These are phyloP conservation scores for Phymastichus coffea DNA, from an alignment of 1,140 invertebrate genomes.

Conservation along the genomic window DNA sequence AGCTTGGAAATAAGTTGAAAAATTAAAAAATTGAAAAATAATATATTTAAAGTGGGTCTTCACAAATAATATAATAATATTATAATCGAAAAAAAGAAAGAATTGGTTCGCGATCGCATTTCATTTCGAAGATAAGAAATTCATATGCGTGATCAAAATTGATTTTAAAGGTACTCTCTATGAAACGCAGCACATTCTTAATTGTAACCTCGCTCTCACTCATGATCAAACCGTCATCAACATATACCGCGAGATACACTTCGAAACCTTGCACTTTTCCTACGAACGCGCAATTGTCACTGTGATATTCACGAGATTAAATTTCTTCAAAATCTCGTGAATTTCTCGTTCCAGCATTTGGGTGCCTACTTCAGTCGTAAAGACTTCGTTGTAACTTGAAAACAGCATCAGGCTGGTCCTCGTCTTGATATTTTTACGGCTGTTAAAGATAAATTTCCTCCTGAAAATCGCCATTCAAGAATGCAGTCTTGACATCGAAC, in stretches of 20 bases:
- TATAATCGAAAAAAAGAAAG: no score
- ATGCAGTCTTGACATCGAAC: no score
- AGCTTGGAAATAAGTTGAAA: no score
- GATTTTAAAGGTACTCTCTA: constrained; percentile 2
- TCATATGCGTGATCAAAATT: no score
- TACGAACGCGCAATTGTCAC: constrained; percentile 1
- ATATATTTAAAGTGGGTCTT: no score
- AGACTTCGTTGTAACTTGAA: constrained; percentile 24
- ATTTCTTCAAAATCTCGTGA: constrained; percentile 26
- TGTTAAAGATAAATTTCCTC: no score
- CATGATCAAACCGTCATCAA: no score
- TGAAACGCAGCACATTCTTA: constrained; percentile 11
- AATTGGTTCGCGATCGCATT: no score
- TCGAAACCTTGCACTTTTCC: background rate
- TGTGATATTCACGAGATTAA: background rate
- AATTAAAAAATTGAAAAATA: no score
- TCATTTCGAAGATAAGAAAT: no score
- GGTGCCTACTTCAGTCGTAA: constrained; percentile 53
- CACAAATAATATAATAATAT: no score
- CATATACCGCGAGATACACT: constrained; percentile 1
- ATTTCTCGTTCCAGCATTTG: constrained; percentile 44
- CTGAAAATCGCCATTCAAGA: no score
- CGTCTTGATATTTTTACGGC: background rate
- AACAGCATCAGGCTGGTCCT: constrained; percentile 37
- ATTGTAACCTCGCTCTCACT: constrained; percentile 3